A percentile compares a stretch with the other conserved stretches of the same genome.
Evolutionary conservation across 2,113 vertebrate genomes (phyloP).

Genomic region (Reinhardtius hippoglossoides): DNA sequence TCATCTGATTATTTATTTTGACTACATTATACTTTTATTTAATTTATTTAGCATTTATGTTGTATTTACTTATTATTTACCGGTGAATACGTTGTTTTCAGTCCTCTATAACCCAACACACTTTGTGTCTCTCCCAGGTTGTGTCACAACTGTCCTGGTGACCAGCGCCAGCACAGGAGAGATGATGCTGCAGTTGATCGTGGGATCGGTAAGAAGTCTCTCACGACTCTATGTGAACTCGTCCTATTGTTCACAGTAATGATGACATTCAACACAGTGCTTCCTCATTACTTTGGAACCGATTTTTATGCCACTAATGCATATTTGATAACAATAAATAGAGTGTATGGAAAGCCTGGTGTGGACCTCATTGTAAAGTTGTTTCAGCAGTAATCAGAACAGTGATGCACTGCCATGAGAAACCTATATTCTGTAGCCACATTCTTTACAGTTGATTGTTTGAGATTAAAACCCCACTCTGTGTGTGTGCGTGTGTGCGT

Average conservation of each 20-base stretch:
- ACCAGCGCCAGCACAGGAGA: conserved; percentile 93
- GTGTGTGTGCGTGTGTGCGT: neutral
- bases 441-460: neutral
- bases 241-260: neutral
- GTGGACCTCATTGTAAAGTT: too few relatives aligned
- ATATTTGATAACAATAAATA: neutral
- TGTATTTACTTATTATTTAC: too few relatives aligned
- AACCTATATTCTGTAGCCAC: neutral
- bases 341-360: too few relatives aligned
- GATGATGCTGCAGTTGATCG: conserved; percentile 92
- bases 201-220: conserved; percentile 87
- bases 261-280: neutral
- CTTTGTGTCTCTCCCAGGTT: conserved; percentile 80
- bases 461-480: neutral
- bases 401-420: neutral
- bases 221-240: neutral
- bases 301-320: neutral
- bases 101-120: neutral
- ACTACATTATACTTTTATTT: too few relatives aligned
- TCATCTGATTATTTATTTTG: too few relatives aligned
- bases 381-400: too few relatives aligned
- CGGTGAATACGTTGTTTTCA: too few relatives aligned
- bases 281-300: neutral
- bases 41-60: too few relatives aligned
- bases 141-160: conserved; percentile 93